A percentile compares a stretch with the other conserved stretches of the same genome.
phyloP scores from a whole-genome alignment of 2,113 vertebrate genomes.

The Glaucomys volans region DNA sequence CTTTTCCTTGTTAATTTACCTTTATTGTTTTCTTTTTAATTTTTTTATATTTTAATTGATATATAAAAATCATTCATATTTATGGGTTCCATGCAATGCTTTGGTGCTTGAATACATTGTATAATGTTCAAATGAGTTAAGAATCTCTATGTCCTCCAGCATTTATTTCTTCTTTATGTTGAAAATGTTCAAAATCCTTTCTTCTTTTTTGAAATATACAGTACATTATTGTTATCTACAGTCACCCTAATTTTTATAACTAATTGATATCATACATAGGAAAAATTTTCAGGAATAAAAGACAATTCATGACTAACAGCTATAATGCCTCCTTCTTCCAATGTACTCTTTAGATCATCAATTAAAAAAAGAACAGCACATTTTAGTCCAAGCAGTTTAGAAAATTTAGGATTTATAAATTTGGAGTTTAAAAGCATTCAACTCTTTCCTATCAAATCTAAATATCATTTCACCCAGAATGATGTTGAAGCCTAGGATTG shows the following conservation, averaged over 20 bases:
- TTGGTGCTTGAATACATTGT: not conserved
- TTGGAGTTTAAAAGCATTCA: not conserved
- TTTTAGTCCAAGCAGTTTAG: not conserved
- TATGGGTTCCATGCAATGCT: not conserved
- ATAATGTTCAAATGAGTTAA: not conserved
- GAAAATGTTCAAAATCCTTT: not conserved
- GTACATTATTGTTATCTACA: not conserved
- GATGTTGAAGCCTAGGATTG: not conserved
- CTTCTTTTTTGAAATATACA: not conserved
- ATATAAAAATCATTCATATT: not conserved
- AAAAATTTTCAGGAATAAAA: not conserved
- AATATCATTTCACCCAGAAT: not conserved
- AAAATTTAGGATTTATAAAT: not conserved
- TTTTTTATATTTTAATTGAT: not conserved
- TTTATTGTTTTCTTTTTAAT: not conserved
- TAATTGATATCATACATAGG: not conserved
- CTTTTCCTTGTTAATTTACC: not conserved
- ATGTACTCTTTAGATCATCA: not conserved
- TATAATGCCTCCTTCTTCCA: not conserved
- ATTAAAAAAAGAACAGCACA: not conserved
- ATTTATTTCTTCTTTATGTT: not conserved
- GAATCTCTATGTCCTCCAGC: not conserved
- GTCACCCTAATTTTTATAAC: not conserved
- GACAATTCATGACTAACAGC: not conserved
- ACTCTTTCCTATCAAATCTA: not conserved